A percentile compares a stretch with the other conserved stretches of the same genome.
phyloP scores from a whole-genome alignment of 2,888 invertebrate genomes.

The Drosophila emarginata region DNA sequence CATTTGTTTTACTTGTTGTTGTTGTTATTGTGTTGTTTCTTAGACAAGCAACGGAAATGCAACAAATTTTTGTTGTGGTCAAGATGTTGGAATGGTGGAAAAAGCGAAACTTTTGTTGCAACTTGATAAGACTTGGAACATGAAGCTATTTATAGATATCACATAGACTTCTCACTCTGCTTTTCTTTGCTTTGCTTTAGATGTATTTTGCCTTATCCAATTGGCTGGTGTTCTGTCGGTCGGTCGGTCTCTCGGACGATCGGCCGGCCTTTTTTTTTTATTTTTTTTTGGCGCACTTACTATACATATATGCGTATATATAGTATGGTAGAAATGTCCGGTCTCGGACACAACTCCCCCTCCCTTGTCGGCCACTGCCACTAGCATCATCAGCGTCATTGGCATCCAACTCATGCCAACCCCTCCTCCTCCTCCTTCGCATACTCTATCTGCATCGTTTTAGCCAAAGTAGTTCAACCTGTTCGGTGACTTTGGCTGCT shows the following conservation, averaged over 20 bases:
- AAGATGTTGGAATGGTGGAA: slow-evolving; percentile 27
- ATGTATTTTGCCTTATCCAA: slow-evolving; percentile 31
- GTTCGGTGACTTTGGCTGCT: slow-evolving; percentile 64
- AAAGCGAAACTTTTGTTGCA: slow-evolving; percentile 65
- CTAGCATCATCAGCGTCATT: too few relatives aligned
- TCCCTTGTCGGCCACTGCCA: too few relatives aligned
- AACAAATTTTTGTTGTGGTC: slow-evolving; percentile 66
- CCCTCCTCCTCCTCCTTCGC: slow-evolving; percentile 28
- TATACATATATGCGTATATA: neutral
- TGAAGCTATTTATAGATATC: slow-evolving; percentile 37
- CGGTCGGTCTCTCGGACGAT: neutral
- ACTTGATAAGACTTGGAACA: slow-evolving; percentile 34
- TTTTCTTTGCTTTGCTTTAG: slow-evolving; percentile 16
- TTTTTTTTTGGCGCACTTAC: neutral
- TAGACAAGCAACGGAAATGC: slow-evolving; percentile 75
- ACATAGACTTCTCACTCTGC: neutral
- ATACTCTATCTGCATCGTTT: slow-evolving; percentile 12
- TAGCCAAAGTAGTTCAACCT: slow-evolving; percentile 72
- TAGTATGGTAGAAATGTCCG: slow-evolving; percentile 33
- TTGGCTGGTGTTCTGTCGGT: slow-evolving; percentile 28
- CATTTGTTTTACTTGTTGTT: slow-evolving; percentile 38
- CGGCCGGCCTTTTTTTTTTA: slow-evolving; percentile 7
- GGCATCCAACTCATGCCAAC: slow-evolving; percentile 19
- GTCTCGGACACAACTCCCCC: slow-evolving; percentile 10
- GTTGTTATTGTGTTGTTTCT: slow-evolving; percentile 22